These are phyloP conservation scores for Orbicella faveolata DNA, from an alignment of 64 coral and sea anemone genomes.

Conservation along the genomic window DNA sequence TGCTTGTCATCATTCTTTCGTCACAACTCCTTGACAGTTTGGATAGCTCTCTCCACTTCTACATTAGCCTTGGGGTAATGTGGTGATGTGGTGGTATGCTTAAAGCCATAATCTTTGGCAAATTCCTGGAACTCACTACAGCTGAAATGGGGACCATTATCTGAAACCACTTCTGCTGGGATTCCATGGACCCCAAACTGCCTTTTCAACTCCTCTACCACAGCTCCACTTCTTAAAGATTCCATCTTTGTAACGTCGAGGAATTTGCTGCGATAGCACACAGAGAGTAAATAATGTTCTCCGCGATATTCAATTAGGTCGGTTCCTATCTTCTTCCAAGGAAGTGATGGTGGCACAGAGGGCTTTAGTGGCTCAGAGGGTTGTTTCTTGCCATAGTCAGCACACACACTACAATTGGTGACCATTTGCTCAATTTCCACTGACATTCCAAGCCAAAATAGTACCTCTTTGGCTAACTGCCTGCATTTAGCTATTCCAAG, in stretches of 20 bases:
- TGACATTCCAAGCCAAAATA: conserved; percentile 36
- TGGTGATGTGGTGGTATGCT: conserved; percentile 41
- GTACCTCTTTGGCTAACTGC: neutral
- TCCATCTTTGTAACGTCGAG: neutral
- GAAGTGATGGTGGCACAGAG: neutral
- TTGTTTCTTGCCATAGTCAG: neutral
- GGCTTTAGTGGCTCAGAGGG: conserved; percentile 4
- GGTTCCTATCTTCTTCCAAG: conserved; percentile 17
- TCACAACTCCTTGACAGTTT: neutral
- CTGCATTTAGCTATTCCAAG: too few relatives aligned
- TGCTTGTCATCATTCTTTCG: too few relatives aligned
- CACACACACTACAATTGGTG: neutral
- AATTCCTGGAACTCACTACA: neutral
- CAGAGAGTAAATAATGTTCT: neutral
- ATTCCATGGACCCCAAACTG: conserved; percentile 19
- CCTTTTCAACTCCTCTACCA: conserved; percentile 10
- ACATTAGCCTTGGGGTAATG: conserved; percentile 23
- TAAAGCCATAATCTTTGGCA: neutral
- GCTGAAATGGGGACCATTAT: conserved; percentile 25
- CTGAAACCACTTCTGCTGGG: conserved; percentile 25
- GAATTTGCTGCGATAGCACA: conserved; percentile 21
- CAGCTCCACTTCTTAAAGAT: conserved; percentile 11
- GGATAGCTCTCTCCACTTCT: conserved; percentile 23
- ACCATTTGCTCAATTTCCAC: neutral
- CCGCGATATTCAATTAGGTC: neutral